phyloP scores from a whole-genome alignment of 2,113 vertebrate species.

The Antechinus flavipes region DNA sequence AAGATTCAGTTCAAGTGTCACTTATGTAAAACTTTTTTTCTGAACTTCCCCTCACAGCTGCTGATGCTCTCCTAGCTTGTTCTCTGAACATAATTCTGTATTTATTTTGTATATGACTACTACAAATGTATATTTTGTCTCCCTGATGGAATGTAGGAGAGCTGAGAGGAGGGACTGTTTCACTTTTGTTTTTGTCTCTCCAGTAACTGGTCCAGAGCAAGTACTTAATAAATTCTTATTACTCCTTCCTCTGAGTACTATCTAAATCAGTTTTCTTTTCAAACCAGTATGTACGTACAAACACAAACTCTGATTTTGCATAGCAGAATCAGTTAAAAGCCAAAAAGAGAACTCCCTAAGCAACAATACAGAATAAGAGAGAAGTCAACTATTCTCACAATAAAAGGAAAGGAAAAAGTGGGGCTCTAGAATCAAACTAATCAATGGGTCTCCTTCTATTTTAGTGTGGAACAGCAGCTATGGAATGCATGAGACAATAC shows the following conservation, averaged over 20 bases:
- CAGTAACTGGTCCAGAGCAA: background rate
- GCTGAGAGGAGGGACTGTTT: background rate
- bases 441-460: conserved; percentile 76
- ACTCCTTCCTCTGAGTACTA: background rate
- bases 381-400: background rate
- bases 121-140: background rate
- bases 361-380: conserved; percentile 34
- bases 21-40: background rate
- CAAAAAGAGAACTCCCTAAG: conserved; percentile 30
- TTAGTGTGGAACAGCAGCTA: conserved; percentile 97
- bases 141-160: background rate
- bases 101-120: background rate
- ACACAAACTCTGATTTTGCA: conserved; percentile 2
- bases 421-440: background rate
- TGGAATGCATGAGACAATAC: conserved; percentile 98
- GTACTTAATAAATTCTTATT: background rate
- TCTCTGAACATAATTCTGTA: background rate
- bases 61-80: background rate
- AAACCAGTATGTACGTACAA: background rate
- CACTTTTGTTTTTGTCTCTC: background rate
- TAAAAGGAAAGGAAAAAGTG: background rate
- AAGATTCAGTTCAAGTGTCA: background rate
- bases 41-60: background rate
- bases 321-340: background rate
- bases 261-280: background rate